Evolutionary conservation across 2,797 vertebrate species (phyloP).

Genomic region (Brotogeris chrysoptera): DNA sequence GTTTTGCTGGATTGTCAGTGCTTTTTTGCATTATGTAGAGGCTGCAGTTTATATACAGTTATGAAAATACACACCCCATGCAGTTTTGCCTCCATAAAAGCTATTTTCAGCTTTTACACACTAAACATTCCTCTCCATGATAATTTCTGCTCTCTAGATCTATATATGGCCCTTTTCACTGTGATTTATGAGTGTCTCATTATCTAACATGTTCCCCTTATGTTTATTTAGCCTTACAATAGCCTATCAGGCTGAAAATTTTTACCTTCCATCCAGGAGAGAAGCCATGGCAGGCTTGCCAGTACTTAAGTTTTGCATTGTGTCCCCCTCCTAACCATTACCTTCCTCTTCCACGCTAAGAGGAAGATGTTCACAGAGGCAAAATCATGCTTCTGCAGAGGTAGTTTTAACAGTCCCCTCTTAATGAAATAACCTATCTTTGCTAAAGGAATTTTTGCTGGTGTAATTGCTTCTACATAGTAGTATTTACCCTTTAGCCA

Average conservation of each 20-base stretch:
- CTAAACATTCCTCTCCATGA: background rate
- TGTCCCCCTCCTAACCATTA: background rate
- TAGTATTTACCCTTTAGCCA: background rate
- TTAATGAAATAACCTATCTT: background rate
- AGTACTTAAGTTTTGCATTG: background rate
- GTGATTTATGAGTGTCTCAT: background rate
- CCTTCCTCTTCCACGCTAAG: background rate
- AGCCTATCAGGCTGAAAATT: background rate
- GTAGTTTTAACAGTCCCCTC: background rate
- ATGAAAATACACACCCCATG: background rate
- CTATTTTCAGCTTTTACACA: background rate
- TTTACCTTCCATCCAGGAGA: background rate
- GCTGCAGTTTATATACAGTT: background rate
- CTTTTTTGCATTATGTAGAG: background rate
- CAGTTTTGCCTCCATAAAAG: background rate
- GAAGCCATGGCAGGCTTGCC: background rate
- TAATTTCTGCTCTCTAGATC: background rate
- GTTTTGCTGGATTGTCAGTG: background rate
- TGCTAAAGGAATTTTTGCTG: background rate
- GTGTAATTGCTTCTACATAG: background rate
- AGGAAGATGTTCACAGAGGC: background rate
- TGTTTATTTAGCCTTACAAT: background rate
- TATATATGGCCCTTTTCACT: background rate
- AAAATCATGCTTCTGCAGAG: background rate
- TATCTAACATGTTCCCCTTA: background rate